Base-by-base conservation (phyloP, 2,113 vertebrate genomes). In the Zeus faber region DNA sequence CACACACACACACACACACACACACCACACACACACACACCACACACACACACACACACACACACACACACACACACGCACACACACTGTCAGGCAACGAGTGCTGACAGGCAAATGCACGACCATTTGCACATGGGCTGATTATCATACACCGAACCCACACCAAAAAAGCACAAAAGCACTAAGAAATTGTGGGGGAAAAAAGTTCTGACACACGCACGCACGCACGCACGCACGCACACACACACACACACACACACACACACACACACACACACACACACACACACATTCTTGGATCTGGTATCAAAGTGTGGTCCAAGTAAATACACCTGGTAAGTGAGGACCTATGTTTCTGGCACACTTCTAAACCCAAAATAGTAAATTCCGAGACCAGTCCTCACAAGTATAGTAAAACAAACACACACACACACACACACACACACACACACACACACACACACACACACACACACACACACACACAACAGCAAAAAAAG, bases 11-110 rank as follows among this genome's bases (percentile, higher is more conserved):
- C 3, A 37, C 11, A 27, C 11, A 40, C 43, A 43, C 31, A 43
- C n/a, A 52, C 26, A 51, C 39, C 46, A 25, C 5, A 48, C 13
- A 29, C 25, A 21, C 39, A 55, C 46, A 44, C 8, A 49, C 14
- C 27, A 13, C n/a, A 20, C 22, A 44, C 53, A 44, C 24, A 41
- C 51, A 54, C 33, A 46, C 5, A 26, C 2, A 26, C 29, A 33
- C 8, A 24, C 17, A 21, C 17, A 18, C 14, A 40, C n/a, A n/a
- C n/a, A n/a, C n/a, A 39, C 37, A 39, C n/a, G 14, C 27, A 29
- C 27, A 29, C 27, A 9, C 9, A 29, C 27, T 5, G 27, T 9
- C 4, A 29, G 27, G 27, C 27, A 5, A n/a, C n/a, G 4, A 9
- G 27, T 29, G 27, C 4, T 29, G 8, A 9, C 33, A 37, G 14